These are phyloP conservation scores for Encarsia formosa DNA, from an alignment of 2,888 invertebrate genomes.

Conservation along the genomic window DNA sequence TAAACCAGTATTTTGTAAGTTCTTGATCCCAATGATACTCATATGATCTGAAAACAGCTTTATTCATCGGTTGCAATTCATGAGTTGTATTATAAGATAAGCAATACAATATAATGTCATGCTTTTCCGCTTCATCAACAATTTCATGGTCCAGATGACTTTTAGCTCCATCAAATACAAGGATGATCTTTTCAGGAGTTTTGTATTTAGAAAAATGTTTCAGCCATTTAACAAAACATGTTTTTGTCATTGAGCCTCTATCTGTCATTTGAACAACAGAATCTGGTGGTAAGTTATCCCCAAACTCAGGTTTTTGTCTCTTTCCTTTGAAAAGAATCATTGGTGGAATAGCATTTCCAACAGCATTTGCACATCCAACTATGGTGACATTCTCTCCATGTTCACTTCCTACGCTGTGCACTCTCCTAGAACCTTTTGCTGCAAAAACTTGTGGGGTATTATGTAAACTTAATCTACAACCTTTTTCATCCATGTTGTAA, in stretches of 20 bases:
- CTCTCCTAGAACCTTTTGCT: slow-evolving; percentile 32
- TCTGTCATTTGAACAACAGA: slow-evolving; percentile 32
- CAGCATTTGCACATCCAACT: slow-evolving; percentile 42
- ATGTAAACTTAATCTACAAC: slow-evolving; percentile 24
- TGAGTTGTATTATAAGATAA: slow-evolving; percentile 38
- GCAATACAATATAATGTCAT: slow-evolving; percentile 35
- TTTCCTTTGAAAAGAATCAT: slow-evolving; percentile 37
- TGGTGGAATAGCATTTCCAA: slow-evolving; percentile 37
- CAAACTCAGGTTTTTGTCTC: slow-evolving; percentile 33
- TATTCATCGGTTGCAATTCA: slow-evolving; percentile 36
- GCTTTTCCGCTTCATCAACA: slow-evolving; percentile 31
- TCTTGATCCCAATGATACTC: slow-evolving; percentile 30
- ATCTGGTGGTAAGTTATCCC: slow-evolving; percentile 31
- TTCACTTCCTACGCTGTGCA: slow-evolving; percentile 32
- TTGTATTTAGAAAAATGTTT: slow-evolving; percentile 38
- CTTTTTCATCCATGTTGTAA: slow-evolving; percentile 33
- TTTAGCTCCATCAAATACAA: slow-evolving; percentile 38
- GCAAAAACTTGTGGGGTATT: slow-evolving; percentile 31
- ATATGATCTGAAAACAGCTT: slow-evolving; percentile 35
- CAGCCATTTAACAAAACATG: slow-evolving; percentile 35
- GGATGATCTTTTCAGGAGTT: slow-evolving; percentile 32
- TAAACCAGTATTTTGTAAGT: slow-evolving; percentile 23
- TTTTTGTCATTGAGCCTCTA: slow-evolving; percentile 33
- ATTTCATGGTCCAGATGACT: slow-evolving; percentile 30
- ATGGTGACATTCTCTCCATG: slow-evolving; percentile 40